Evolutionary conservation across 2,113 vertebrate genomes (phyloP).

Genomic region (Poecile atricapillus): DNA sequence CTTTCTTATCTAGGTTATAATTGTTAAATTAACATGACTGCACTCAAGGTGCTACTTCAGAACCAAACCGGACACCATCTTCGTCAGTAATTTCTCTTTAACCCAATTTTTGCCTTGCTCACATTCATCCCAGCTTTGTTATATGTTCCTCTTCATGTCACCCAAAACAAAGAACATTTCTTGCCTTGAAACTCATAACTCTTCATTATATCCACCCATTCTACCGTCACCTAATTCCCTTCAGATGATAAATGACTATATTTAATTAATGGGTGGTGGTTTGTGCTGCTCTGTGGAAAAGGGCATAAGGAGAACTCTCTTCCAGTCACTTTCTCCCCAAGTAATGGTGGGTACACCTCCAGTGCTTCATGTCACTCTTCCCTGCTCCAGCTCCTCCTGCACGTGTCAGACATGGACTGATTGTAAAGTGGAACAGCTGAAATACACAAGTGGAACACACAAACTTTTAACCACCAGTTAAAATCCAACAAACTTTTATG

Average conservation of each 20-base stretch:
- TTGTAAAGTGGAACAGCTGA: not conserved
- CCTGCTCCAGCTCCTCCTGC: not conserved
- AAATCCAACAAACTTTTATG: not conserved
- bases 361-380: rapidly evolving
- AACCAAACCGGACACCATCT: not conserved
- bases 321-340: not conserved
- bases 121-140: not conserved
- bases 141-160: not conserved
- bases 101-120: not conserved
- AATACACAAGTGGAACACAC: not conserved
- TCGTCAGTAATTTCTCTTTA: not conserved
- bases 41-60: not conserved
- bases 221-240: not conserved
- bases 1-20: not conserved
- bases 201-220: not conserved
- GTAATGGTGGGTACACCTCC: not conserved
- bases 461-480: not conserved
- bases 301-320: not conserved
- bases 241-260: not conserved
- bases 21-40: not conserved
- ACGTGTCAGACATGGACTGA: not conserved
- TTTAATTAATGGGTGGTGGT: not conserved
- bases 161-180: not conserved
- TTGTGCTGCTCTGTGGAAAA: not conserved
- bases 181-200: not conserved